These are phyloP conservation scores for Chrysaora quinquecirrha DNA, from an alignment of 30 jellyfish, hydroid and myxozoan genomes.

Conservation along the genomic window DNA sequence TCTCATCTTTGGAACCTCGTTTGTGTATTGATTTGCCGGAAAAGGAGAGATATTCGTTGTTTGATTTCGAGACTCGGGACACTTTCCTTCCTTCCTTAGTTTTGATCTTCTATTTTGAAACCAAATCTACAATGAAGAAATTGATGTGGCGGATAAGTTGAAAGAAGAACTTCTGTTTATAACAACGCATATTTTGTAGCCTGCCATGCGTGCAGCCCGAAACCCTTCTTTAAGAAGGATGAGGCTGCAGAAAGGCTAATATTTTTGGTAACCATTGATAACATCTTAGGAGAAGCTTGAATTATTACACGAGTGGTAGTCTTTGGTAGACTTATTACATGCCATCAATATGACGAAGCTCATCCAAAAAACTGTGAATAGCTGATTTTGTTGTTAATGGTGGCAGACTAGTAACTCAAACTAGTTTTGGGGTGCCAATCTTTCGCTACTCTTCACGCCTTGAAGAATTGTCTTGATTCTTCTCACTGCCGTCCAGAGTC, in stretches of 20 bases:
- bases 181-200: too few relatives aligned
- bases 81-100: conserved; percentile 53
- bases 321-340: too few relatives aligned
- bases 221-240: neutral
- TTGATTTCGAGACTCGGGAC: conserved; percentile 12
- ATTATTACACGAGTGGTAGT: too few relatives aligned
- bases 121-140: conserved; percentile 37
- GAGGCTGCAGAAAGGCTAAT: neutral
- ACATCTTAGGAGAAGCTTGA: neutral
- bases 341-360: too few relatives aligned
- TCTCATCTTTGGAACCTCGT: neutral
- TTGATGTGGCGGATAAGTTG: neutral
- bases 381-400: too few relatives aligned
- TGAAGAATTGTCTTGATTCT: too few relatives aligned
- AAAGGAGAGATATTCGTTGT: conserved; percentile 14
- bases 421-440: too few relatives aligned
- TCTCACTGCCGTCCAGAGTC: too few relatives aligned
- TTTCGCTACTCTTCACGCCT: too few relatives aligned
- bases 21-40: neutral
- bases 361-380: too few relatives aligned
- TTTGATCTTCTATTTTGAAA: conserved; percentile 67
- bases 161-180: neutral
- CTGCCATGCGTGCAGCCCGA: neutral
- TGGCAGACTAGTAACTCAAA: too few relatives aligned
- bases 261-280: neutral